Percentiles rank a stretch among this genome's conserved stretches.
Conservation (phyloP, 2,888 invertebrate genomes). For the Mycalesis mineus region DNA sequence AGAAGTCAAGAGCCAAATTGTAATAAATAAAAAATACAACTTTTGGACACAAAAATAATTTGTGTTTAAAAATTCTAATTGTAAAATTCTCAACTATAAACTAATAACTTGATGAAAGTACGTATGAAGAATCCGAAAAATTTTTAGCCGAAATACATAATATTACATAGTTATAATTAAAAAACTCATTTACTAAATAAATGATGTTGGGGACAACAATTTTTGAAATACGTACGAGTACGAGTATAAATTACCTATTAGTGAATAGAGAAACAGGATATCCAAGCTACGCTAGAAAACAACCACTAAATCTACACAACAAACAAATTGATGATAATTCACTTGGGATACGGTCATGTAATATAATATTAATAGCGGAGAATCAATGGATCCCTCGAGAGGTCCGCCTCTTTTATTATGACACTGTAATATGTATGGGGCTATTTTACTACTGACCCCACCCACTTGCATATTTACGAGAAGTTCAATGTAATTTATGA, state of each 20-base stretch:
- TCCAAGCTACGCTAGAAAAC: neutral
- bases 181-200: too few relatives aligned
- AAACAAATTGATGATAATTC: slow-evolving; percentile 24
- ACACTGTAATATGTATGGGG: slow-evolving; percentile 66
- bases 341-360: slow-evolving; percentile 38
- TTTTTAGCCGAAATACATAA: too few relatives aligned
- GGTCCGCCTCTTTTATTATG: slow-evolving; percentile 55
- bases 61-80: too few relatives aligned
- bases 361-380: slow-evolving; percentile 65
- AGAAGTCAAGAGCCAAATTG: too few relatives aligned
- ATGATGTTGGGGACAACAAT: too few relatives aligned
- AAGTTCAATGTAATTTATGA: slow-evolving; percentile 58
- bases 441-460: slow-evolving; percentile 63
- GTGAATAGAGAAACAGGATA: neutral
- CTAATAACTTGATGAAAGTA: too few relatives aligned
- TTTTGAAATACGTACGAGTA: too few relatives aligned
- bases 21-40: too few relatives aligned
- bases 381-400: slow-evolving; percentile 67
- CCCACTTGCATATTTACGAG: slow-evolving; percentile 50
- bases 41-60: too few relatives aligned
- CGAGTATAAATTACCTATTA: neutral
- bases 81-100: too few relatives aligned
- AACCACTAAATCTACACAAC: slow-evolving; percentile 14
- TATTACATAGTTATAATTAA: too few relatives aligned
- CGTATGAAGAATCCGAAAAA: too few relatives aligned